Evolutionary conservation across 2,797 vertebrate species (phyloP).

Genomic region (Coregonus sp.): DNA sequence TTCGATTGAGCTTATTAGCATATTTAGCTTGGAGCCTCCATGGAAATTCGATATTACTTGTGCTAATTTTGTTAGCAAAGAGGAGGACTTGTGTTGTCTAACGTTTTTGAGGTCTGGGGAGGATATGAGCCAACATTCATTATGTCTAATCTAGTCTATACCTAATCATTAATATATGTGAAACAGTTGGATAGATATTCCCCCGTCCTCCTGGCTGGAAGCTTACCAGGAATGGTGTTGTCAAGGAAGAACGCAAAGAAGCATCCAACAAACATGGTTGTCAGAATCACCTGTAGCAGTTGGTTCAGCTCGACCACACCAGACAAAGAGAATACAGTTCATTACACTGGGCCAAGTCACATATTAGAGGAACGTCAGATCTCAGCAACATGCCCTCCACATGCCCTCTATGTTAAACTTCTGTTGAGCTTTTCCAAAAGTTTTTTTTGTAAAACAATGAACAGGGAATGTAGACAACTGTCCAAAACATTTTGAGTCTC

Average conservation of each 20-base stretch:
- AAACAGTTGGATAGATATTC: neutral
- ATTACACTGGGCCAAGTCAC: neutral
- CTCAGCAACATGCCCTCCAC: neutral
- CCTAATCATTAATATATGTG: neutral
- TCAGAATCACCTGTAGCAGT: conserved; percentile 88
- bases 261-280: conserved; percentile 97
- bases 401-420: neutral
- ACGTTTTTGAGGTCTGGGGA: too few species aligned
- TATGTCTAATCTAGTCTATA: too few species aligned
- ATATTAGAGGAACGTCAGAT: neutral
- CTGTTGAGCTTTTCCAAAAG: neutral
- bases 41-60: too few species aligned
- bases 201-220: neutral
- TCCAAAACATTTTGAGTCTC: too few species aligned
- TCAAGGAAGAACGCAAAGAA: conserved; percentile 91
- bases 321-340: conserved; percentile 42
- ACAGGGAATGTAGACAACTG: too few species aligned
- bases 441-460: neutral
- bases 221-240: conserved; percentile 92
- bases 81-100: too few species aligned
- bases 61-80: too few species aligned
- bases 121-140: neutral
- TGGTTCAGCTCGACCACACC: conserved; percentile 89
- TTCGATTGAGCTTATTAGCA: too few species aligned
- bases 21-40: too few species aligned